Percentiles rank a stretch among this genome's conserved stretches.
Evolutionary conservation across 2,888 invertebrate species (phyloP).

Genomic region (Campoplex capitator): DNA sequence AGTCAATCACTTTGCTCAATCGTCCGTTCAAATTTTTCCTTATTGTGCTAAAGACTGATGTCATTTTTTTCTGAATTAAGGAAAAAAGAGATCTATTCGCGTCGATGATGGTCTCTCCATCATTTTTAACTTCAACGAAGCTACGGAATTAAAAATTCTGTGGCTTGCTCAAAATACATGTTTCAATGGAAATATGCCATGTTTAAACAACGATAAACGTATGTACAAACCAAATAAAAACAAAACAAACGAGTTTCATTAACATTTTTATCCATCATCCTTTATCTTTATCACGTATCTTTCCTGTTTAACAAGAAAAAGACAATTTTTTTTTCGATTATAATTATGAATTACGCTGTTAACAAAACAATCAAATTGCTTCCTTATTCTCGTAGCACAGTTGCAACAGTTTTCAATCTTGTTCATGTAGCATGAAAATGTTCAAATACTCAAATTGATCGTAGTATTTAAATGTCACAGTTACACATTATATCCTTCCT

Average conservation of each 20-base stretch:
- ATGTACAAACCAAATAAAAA: constrained; percentile 39
- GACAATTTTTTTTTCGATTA: neutral
- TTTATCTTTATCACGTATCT: neutral
- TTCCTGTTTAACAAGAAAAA: neutral
- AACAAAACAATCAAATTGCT: neutral
- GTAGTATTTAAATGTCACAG: neutral
- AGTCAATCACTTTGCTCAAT: neutral
- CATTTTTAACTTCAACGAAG: constrained; percentile 22
- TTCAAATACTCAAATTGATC: neutral
- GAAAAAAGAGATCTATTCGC: neutral
- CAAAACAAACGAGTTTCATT: neutral
- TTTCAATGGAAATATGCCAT: neutral
- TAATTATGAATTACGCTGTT: neutral
- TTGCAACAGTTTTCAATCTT: neutral
- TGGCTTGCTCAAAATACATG: constrained; percentile 34
- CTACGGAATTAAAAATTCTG: neutral
- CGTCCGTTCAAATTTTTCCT: neutral
- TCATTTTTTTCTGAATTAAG: constrained; percentile 24
- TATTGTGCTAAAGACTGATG: constrained; percentile 23
- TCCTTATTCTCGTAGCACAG: neutral
- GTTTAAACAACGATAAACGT: neutral
- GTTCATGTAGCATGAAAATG: neutral
- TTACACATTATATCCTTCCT: neutral
- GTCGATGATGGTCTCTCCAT: constrained; percentile 5
- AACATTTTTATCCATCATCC: neutral